Conservation (phyloP, 2,113 vertebrate genomes). For the Myrmophylax atrothorax region DNA sequence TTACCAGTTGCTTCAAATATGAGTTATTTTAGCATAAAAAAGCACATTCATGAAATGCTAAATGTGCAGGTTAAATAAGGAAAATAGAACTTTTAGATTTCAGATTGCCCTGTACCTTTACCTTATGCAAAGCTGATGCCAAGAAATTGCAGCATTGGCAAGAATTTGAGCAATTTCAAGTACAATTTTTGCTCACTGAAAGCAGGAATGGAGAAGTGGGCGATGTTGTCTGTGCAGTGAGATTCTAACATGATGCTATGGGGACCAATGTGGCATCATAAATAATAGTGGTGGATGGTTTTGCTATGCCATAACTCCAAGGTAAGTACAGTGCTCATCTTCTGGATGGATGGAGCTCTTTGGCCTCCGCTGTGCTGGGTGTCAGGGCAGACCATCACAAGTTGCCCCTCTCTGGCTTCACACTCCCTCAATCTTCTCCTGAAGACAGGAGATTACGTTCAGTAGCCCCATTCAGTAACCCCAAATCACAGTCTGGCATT, state of each 20-base stretch:
- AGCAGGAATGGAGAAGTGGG: background rate
- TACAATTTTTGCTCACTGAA: background rate
- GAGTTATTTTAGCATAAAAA: background rate
- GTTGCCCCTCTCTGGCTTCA: background rate
- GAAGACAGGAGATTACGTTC: background rate
- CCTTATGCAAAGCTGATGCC: background rate
- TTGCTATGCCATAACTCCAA: background rate
- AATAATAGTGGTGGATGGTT: background rate
- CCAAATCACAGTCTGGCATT: background rate
- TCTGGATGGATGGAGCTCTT: background rate
- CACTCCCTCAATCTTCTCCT: background rate
- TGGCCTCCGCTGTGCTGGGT: background rate
- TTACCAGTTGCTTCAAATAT: background rate
- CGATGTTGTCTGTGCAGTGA: background rate
- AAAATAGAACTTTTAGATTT: background rate
- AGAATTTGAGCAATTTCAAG: background rate
- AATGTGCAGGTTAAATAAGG: background rate
- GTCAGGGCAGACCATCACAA: background rate
- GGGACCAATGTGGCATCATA: background rate
- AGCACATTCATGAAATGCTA: background rate
- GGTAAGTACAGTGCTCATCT: fast-evolving
- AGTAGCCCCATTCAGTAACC: background rate
- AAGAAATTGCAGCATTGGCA: background rate
- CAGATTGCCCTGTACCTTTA: background rate
- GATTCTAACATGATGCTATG: background rate